Percentiles rank a stretch among this genome's conserved stretches.
phyloP scores from a whole-genome alignment of 2,797 vertebrate genomes.

The Sebastes steindachneri region DNA sequence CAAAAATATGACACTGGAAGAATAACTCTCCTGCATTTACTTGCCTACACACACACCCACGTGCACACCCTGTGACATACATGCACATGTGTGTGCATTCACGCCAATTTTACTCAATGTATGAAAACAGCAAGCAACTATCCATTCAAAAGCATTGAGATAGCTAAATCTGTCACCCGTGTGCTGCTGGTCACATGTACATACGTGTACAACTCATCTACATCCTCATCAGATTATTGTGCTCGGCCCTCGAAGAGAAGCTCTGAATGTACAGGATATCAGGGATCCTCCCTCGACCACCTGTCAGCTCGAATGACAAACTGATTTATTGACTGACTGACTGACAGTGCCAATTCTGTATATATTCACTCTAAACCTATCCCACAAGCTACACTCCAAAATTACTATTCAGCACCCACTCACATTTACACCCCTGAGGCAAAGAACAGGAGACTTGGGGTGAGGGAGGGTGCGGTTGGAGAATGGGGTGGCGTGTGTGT shows the following conservation, averaged over 20 bases:
- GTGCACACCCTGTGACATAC: constrained; percentile 6
- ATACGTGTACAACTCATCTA: not conserved
- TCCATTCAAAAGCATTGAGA: not conserved
- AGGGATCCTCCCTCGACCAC: constrained; percentile 56
- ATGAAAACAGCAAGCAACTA: constrained; percentile 5
- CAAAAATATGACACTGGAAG: constrained; percentile 80
- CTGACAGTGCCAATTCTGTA: constrained; percentile 64
- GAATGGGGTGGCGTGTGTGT: not conserved
- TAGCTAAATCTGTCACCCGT: not conserved
- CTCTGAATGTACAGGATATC: constrained; percentile 21
- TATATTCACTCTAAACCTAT: constrained; percentile 65
- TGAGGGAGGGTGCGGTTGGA: constrained; percentile 24
- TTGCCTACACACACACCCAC: constrained; percentile 37
- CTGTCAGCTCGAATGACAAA: constrained; percentile 65
- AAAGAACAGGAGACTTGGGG: constrained; percentile 51
- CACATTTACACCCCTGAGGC: constrained; percentile 66
- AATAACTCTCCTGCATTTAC: constrained; percentile 75
- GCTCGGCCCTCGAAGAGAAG: constrained; percentile 23
- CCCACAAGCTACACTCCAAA: constrained; percentile 47
- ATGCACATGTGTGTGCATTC: constrained; percentile 6
- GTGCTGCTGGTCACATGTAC: not conserved
- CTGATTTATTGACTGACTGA: constrained; percentile 74
- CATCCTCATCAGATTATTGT: not conserved
- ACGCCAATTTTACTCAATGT: not conserved
- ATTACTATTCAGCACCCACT: constrained; percentile 71